Evolutionary conservation across 2,113 vertebrate genomes (phyloP), one percentile per base, ranked within the genome.

Genomic region (Phyllopteryx taeniolatus): DNA sequence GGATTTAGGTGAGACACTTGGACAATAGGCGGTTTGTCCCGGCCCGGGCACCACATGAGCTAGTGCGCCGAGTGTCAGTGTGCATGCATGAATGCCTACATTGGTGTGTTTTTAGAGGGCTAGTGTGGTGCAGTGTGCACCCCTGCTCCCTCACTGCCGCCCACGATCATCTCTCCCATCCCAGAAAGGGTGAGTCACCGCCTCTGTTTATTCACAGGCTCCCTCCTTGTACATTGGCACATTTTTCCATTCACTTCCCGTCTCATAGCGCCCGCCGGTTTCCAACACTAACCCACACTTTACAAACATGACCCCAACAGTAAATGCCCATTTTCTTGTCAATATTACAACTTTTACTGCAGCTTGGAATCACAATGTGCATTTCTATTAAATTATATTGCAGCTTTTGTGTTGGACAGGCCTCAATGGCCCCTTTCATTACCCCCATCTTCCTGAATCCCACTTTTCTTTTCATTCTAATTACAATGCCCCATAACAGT

Each of bases 141-240:
- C 15, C 67, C 44, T 14, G 75, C 82, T 83, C 79, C 84, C 79
- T 75, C 71, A 77, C 78, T 82, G 80, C 85, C 75, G 71, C 84
- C 84, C 79, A 83, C 65, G 8, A 62, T 85, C 86, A 74, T 84
- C 85, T 80, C 79, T 80, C 83, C 80, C 87, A 84, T 86, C 87
- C 89, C 83, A 88, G 88, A 87, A 86, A 84, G 77, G 73, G 83
- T 91, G 91, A 92, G 86, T 92, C 91, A 91, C 78, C 70, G 22
- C 54, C 71, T 86, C 69, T 90, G 86, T 91, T 91, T 91, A 89
- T 90, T 91, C 85, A 86, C 88, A 78, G 79, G 75, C 84, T 90
- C 79, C 73, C 82, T 87, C 71, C 77, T 83, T 83, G 84, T 22
- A 56, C 53, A 85, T 77, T 88, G 85, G 83, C 88, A 85, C 69